Conservation (phyloP, 2,797 vertebrate genomes). For the Pantherophis alleghaniensis region DNA sequence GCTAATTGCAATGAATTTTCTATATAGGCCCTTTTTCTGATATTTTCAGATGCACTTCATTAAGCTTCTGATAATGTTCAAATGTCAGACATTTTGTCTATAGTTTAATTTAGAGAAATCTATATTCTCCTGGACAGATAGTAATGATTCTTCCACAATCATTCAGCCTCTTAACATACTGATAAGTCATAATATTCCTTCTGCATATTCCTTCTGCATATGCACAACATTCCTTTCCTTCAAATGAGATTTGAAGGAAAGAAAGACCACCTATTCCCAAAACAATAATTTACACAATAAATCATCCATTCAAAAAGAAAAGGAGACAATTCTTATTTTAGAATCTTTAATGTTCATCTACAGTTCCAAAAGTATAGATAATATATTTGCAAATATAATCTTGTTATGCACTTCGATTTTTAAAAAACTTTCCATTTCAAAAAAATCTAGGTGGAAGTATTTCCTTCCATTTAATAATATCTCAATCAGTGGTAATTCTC, state of each 20-base stretch:
- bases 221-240: too few species aligned
- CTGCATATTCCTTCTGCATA: background rate
- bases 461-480: conserved; percentile 27
- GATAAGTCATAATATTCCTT: conserved; percentile 37
- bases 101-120: conserved; percentile 27
- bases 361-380: conserved; percentile 39
- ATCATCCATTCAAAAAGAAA: conserved; percentile 32
- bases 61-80: conserved; percentile 10
- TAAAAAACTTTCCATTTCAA: background rate
- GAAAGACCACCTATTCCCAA: conserved; percentile 18
- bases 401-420: conserved; percentile 32
- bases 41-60: background rate
- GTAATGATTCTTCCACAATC: conserved; percentile 42
- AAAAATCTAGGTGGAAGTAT: conserved; percentile 24
- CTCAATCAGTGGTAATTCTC: background rate
- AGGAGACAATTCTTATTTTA: conserved; percentile 37
- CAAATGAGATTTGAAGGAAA: conserved; percentile 40
- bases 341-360: conserved; percentile 48
- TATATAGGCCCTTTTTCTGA: background rate
- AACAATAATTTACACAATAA: conserved; percentile 38
- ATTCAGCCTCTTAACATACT: conserved; percentile 46
- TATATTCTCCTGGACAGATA: conserved; percentile 45
- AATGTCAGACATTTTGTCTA: conserved; percentile 27
- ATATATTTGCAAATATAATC: conserved; percentile 5
- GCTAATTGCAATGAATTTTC: too few species aligned